phyloP scores from a whole-genome alignment of 2,888 invertebrate species.

The Molorchus minor region DNA sequence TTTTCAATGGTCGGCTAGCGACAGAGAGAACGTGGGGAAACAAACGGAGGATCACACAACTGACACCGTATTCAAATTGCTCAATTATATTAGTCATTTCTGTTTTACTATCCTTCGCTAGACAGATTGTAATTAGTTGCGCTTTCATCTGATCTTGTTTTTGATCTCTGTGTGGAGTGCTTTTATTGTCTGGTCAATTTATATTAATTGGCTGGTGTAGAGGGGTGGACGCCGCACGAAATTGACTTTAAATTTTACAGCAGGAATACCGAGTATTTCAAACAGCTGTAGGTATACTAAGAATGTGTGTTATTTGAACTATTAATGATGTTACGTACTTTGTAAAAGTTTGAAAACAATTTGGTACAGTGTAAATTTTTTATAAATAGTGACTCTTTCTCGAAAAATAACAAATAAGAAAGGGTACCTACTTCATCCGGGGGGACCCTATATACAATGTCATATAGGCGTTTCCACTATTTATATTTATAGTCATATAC shows the following conservation, averaged over 20 bases:
- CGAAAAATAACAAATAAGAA: too few species aligned
- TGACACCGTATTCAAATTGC: conserved; percentile 58
- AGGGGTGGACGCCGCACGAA: conserved; percentile 33
- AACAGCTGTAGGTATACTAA: too few species aligned
- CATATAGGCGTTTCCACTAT: too few species aligned
- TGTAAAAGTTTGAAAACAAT: too few species aligned
- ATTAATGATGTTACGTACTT: too few species aligned
- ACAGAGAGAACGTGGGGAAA: conserved; percentile 23
- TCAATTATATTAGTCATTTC: conserved; percentile 58
- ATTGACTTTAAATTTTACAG: conserved; percentile 37
- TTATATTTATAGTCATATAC: too few species aligned
- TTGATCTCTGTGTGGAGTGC: conserved; percentile 33
- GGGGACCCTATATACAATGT: too few species aligned
- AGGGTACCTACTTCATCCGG: too few species aligned
- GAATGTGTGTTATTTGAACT: too few species aligned
- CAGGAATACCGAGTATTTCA: too few species aligned
- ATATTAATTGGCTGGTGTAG: conserved; percentile 43
- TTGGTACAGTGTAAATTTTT: too few species aligned
- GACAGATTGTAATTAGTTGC: conserved; percentile 40
- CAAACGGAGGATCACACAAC: conserved; percentile 43
- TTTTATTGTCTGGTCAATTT: conserved; percentile 39
- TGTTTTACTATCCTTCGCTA: conserved; percentile 36
- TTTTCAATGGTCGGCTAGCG: conserved; percentile 30
- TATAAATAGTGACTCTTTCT: too few species aligned
- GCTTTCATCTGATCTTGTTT: conserved; percentile 42